A percentile compares a stretch with the other conserved stretches of the same genome.
Conservation (phyloP, 2,113 vertebrate genomes). For the Fregata magnificens region DNA sequence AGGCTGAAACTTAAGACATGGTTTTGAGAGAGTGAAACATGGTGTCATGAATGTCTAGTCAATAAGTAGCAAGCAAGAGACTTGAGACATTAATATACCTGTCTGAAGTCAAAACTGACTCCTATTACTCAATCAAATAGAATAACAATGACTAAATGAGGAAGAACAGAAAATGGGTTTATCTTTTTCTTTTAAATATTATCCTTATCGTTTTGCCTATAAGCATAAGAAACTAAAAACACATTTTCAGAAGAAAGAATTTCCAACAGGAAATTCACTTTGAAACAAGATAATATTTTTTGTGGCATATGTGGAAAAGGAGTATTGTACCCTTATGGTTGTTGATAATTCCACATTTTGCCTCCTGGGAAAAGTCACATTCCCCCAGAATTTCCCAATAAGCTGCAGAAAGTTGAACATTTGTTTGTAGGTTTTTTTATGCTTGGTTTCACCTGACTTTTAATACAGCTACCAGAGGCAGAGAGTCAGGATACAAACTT, state of each 20-base stretch:
- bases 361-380: neutral
- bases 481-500: neutral
- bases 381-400: neutral
- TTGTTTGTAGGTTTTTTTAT: neutral
- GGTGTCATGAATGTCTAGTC: neutral
- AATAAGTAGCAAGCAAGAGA: neutral
- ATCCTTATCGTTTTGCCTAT: neutral
- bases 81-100: neutral
- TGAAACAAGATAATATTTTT: neutral
- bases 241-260: neutral
- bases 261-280: neutral
- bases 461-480: neutral
- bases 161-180: neutral
- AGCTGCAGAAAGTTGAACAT: neutral
- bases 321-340: neutral
- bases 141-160: neutral
- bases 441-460: neutral
- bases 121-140: neutral
- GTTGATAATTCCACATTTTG: neutral
- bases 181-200: neutral
- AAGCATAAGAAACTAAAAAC: neutral
- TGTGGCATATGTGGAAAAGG: neutral
- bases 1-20: neutral
- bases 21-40: neutral
- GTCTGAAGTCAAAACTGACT: neutral